A percentile compares a stretch with the other conserved stretches of the same genome.
Evolutionary conservation across 1,140 invertebrate species (phyloP).

Genomic region (Drosophila eugracilis): DNA sequence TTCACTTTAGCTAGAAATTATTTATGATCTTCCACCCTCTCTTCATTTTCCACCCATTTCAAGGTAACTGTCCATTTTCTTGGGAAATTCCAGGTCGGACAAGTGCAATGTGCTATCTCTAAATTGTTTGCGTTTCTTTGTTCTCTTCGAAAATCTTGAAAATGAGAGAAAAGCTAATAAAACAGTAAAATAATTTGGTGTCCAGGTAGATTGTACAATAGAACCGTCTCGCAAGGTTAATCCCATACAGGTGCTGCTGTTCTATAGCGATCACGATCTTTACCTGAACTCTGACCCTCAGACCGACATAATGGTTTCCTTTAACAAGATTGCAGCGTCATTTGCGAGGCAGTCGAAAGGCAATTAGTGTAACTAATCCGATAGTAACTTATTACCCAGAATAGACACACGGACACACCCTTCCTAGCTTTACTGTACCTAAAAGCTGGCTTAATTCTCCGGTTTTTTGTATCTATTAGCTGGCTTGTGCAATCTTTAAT

Average conservation of each 20-base stretch:
- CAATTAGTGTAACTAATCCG: constrained; percentile 71
- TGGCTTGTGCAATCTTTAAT: constrained; percentile 74
- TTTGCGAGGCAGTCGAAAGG: constrained; percentile 30
- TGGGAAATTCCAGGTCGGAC: constrained; percentile 21
- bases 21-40: background rate
- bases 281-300: constrained; percentile 56
- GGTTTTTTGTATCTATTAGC: constrained; percentile 10
- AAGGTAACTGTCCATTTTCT: constrained; percentile 8
- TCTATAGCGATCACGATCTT: constrained; percentile 9
- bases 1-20: background rate
- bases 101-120: constrained; percentile 40
- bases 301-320: constrained; percentile 43
- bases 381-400: constrained; percentile 25
- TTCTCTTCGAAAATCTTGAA: constrained; percentile 10
- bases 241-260: constrained; percentile 67
- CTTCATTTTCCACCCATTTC: constrained; percentile 6
- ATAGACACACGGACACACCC: constrained; percentile 30
- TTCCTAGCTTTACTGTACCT: background rate
- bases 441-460: background rate
- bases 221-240: constrained; percentile 57
- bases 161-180: constrained; percentile 61
- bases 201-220: constrained; percentile 41
- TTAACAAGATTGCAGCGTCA: constrained; percentile 76
- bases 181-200: constrained; percentile 70
- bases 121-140: constrained; percentile 38